Conservation (phyloP, 1,140 invertebrate genomes). For the Maconellicoccus hirsutus region DNA sequence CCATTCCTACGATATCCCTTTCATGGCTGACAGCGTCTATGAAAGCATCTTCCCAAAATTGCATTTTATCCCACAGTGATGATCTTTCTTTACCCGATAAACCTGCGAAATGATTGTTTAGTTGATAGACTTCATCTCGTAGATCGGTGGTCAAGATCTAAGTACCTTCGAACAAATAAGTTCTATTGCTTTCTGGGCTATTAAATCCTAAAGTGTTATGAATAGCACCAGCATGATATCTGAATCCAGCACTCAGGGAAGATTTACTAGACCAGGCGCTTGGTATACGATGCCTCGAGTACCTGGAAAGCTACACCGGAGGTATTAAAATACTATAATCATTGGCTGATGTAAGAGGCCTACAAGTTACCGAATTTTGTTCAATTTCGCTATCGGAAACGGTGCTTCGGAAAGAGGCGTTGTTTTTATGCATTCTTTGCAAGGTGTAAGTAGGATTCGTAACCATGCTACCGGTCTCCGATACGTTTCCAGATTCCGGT, state of each 20-base stretch:
- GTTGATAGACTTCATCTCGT: background rate
- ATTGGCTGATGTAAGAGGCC: background rate
- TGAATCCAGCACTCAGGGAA: constrained; percentile 71
- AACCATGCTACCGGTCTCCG: constrained; percentile 58
- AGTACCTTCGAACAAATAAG: constrained; percentile 82
- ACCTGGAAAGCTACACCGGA: constrained; percentile 33
- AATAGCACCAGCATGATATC: constrained; percentile 77
- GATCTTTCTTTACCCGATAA: constrained; percentile 59
- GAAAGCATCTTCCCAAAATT: constrained; percentile 99
- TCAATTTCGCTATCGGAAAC: constrained; percentile 89
- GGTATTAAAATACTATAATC: constrained; percentile 3
- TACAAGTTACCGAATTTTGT: constrained; percentile 38
- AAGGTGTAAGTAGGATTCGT: constrained; percentile 57
- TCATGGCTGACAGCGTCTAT: constrained; percentile 98
- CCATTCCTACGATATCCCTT: constrained; percentile 98
- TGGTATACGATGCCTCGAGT: constrained; percentile 62
- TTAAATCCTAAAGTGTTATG: constrained; percentile 60
- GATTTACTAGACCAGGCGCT: constrained; percentile 90
- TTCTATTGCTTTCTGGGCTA: constrained; percentile 71
- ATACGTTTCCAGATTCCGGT: constrained; percentile 42
- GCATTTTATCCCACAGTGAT: constrained; percentile 97
- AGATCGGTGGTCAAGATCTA: background rate
- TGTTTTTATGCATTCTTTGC: constrained; percentile 37
- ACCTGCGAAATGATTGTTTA: constrained; percentile 28
- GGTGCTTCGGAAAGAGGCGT: constrained; percentile 65